Conservation (phyloP, 2,888 invertebrate genomes). For the Dicycla oo region DNA sequence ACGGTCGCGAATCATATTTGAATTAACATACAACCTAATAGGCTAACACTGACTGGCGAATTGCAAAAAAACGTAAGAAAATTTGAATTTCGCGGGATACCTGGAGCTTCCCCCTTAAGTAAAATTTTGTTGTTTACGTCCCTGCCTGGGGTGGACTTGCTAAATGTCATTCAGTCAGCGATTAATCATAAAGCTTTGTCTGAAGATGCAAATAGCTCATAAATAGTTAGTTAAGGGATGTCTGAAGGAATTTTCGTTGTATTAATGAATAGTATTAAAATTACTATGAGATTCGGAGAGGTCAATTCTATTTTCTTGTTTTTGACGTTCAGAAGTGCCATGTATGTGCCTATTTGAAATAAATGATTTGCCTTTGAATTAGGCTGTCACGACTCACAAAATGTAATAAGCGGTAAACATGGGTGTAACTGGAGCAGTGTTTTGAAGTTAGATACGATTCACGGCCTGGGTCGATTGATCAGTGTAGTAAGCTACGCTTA, state of each 20-base stretch:
- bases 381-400: not conserved
- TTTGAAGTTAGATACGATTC: not conserved
- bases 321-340: not conserved
- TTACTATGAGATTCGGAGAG: not conserved
- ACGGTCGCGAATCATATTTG: too few species aligned
- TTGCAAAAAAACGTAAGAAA: too few species aligned
- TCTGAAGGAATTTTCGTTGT: conserved; percentile 49
- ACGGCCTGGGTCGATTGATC: too few species aligned
- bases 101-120: too few species aligned
- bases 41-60: too few species aligned
- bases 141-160: conserved; percentile 68
- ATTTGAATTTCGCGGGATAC: too few species aligned
- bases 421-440: not conserved
- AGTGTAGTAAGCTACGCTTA: too few species aligned
- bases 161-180: conserved; percentile 74
- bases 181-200: conserved; percentile 82
- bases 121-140: conserved; percentile 82
- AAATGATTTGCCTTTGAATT: not conserved
- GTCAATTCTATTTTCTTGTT: not conserved
- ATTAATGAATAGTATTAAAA: conserved; percentile 21
- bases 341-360: too few species aligned
- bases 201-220: conserved; percentile 76
- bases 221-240: conserved; percentile 74
- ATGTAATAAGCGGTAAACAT: not conserved
- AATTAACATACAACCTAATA: too few species aligned